Conservation (phyloP, 2,888 invertebrate genomes). For the Tiphia femorata region DNA sequence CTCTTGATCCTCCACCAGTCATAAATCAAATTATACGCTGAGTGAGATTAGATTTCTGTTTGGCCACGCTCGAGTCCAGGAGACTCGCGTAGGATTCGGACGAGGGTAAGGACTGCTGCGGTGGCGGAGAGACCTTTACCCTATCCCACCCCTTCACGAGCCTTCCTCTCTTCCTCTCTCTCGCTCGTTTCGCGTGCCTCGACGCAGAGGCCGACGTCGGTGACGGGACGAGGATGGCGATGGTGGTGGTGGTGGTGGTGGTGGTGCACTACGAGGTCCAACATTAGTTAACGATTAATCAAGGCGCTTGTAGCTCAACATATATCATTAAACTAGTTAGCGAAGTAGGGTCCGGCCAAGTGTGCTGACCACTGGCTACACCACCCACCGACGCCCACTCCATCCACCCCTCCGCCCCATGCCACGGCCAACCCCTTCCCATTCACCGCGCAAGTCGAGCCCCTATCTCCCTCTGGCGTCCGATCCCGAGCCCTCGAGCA, state of each 20-base stretch:
- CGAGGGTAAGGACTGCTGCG: constrained; percentile 45
- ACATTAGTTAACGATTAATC: constrained; percentile 70
- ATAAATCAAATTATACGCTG: constrained; percentile 66
- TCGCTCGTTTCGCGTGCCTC: constrained; percentile 2
- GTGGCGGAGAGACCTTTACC: constrained; percentile 37
- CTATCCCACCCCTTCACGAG: constrained; percentile 37
- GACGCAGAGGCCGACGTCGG: too few relatives aligned
- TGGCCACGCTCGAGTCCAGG: constrained; percentile 51
- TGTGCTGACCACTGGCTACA: constrained; percentile 68
- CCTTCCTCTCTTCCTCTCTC: constrained; percentile 34
- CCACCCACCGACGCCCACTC: constrained; percentile 45
- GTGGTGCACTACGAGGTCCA: constrained; percentile 65
- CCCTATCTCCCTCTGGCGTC: constrained; percentile 45
- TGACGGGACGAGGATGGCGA: too few relatives aligned
- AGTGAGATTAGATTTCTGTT: constrained; percentile 67
- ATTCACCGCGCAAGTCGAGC: constrained; percentile 50
- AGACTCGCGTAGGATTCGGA: constrained; percentile 43
- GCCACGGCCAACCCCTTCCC: constrained; percentile 24
- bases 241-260: constrained; percentile 33
- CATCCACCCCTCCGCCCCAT: constrained; percentile 12
- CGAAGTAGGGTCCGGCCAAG: constrained; percentile 70
- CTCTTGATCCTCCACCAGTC: constrained; percentile 40
- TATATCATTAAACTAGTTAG: constrained; percentile 70
- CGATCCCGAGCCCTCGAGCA: constrained; percentile 50
- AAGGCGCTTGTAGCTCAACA: constrained; percentile 70